phyloP scores from a whole-genome alignment of 2,888 invertebrate species.

The Rhopalosiphum nymphaeae region DNA sequence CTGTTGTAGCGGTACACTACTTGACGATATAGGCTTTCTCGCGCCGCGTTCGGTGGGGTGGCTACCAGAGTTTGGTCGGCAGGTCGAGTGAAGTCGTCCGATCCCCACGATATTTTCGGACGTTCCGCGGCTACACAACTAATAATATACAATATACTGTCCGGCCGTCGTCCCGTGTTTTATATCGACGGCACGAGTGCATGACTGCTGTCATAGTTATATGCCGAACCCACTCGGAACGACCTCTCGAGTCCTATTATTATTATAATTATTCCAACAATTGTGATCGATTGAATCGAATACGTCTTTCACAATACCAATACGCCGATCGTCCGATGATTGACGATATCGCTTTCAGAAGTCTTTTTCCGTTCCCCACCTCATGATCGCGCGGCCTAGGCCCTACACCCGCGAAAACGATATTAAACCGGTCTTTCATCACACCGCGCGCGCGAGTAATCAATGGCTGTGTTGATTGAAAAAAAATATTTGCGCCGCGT shows the following conservation, averaged over 20 bases:
- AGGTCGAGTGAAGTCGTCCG: neutral
- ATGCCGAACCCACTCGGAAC: neutral
- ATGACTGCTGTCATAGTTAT: neutral
- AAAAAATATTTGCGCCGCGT: neutral
- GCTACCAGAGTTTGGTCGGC: neutral
- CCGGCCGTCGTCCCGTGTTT: neutral
- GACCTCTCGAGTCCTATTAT: neutral
- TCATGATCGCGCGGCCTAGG: neutral
- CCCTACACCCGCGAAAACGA: neutral
- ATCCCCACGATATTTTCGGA: neutral
- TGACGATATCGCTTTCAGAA: neutral
- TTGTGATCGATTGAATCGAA: neutral
- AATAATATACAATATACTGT: neutral
- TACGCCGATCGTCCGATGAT: neutral
- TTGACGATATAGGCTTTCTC: neutral
- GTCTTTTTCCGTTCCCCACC: neutral
- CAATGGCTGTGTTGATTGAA: neutral
- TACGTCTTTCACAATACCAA: neutral
- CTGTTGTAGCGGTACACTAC: neutral
- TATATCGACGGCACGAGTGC: neutral
- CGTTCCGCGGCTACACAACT: neutral
- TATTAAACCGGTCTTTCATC: neutral
- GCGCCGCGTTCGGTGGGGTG: neutral
- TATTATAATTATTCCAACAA: neutral
- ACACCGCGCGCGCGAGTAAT: neutral